phyloP scores from a whole-genome alignment of 1,140 invertebrate genomes.

The Bombus terrestris region DNA sequence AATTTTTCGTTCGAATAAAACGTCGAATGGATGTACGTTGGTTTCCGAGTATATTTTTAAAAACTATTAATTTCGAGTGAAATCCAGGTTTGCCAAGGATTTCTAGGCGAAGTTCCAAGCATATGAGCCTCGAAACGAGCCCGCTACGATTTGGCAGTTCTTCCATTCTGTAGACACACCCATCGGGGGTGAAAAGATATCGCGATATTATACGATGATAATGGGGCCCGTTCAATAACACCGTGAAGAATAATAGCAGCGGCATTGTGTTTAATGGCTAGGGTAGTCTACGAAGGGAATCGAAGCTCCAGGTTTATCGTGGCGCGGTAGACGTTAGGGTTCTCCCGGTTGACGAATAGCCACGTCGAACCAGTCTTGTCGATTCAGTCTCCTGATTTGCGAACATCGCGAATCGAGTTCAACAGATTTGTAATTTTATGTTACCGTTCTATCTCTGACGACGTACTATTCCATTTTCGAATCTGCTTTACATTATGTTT shows the following conservation, averaged over 20 bases:
- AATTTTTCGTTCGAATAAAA: background rate
- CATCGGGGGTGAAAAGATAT: slow-evolving; percentile 68
- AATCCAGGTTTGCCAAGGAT: slow-evolving; percentile 37
- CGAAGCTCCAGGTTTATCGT: slow-evolving; percentile 62
- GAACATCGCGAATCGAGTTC: background rate
- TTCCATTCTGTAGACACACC: slow-evolving; percentile 49
- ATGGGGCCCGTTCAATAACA: slow-evolving; percentile 71
- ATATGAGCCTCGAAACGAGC: slow-evolving; percentile 34
- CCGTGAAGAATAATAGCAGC: slow-evolving; percentile 70
- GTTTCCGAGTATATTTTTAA: slow-evolving; percentile 31
- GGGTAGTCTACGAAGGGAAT: slow-evolving; percentile 66
- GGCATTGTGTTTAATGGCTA: slow-evolving; percentile 71
- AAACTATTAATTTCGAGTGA: slow-evolving; percentile 40
- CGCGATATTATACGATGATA: slow-evolving; percentile 72
- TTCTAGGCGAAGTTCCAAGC: slow-evolving; percentile 56
- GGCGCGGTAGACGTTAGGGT: slow-evolving; percentile 57
- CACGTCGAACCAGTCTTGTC: slow-evolving; percentile 52
- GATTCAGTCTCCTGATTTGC: slow-evolving; percentile 45
- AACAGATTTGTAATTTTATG: background rate
- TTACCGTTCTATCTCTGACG: background rate
- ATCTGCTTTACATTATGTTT: background rate
- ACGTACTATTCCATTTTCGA: background rate
- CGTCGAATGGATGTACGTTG: background rate
- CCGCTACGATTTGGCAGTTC: slow-evolving; percentile 60
- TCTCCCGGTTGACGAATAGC: slow-evolving; percentile 63